Evolutionary conservation across 2,888 invertebrate species (phyloP).

Genomic region (Anthrax anthrax): DNA sequence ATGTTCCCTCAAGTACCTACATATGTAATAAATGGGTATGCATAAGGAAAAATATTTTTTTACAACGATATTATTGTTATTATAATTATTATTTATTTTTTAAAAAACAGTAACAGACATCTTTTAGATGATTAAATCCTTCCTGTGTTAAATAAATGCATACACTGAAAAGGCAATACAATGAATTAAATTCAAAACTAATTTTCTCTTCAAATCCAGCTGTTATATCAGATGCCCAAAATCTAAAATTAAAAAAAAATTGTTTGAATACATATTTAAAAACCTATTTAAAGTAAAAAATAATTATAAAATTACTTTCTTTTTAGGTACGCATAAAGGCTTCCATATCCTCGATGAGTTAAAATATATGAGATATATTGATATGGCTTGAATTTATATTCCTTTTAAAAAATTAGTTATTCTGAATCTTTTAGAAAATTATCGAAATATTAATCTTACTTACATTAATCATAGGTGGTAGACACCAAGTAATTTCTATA

Average conservation of each 20-base stretch:
- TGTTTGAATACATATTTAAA: not conserved
- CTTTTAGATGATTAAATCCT: slow-evolving; percentile 49
- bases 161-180: slow-evolving; percentile 54
- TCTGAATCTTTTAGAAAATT: too few relatives aligned
- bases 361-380: slow-evolving; percentile 57
- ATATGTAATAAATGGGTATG: too few relatives aligned
- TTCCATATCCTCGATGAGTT: slow-evolving; percentile 68
- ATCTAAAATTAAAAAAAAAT: too few relatives aligned
- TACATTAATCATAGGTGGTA: slow-evolving; percentile 9
- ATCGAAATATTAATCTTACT: too few relatives aligned
- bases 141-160: slow-evolving; percentile 54
- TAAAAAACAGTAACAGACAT: slow-evolving; percentile 29
- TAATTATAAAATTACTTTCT: slow-evolving; percentile 38
- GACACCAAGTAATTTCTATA: slow-evolving; percentile 29
- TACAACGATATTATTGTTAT: slow-evolving; percentile 17
- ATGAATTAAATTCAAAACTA: slow-evolving; percentile 57
- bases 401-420: not conserved
- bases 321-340: slow-evolving; percentile 52
- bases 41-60: too few relatives aligned
- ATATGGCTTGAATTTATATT: slow-evolving; percentile 18
- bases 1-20: slow-evolving; percentile 55
- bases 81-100: not conserved
- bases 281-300: not conserved
- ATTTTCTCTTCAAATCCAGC: slow-evolving; percentile 47
- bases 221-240: slow-evolving; percentile 54